Evolutionary conservation across 2,888 invertebrate species (phyloP).

Genomic region (Gymnosoma rotundatum): DNA sequence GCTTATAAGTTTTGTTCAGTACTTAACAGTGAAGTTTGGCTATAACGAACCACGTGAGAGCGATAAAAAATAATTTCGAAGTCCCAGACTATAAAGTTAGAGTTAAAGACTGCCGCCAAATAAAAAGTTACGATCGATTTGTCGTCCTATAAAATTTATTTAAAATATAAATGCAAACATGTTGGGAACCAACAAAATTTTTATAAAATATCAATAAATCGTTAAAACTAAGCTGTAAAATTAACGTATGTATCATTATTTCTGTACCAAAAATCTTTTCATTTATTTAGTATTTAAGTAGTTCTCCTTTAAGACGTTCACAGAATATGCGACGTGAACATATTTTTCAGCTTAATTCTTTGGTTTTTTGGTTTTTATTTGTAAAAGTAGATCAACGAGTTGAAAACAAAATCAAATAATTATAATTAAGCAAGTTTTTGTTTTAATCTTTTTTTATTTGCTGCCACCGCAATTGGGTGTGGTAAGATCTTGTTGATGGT

Average conservation of each 20-base stretch:
- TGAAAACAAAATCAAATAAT: conserved; percentile 51
- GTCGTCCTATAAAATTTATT: too few relatives aligned
- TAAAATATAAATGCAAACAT: too few relatives aligned
- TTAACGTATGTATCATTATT: conserved; percentile 23
- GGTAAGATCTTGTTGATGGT: conserved; percentile 52
- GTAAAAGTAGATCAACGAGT: conserved; percentile 67
- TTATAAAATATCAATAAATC: too few relatives aligned
- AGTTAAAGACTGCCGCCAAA: too few relatives aligned
- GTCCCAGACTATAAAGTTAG: too few relatives aligned
- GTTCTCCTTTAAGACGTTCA: conserved; percentile 61
- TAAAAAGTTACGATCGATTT: too few relatives aligned
- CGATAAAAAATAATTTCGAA: too few relatives aligned
- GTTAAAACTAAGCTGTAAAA: too few relatives aligned
- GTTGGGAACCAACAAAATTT: too few relatives aligned
- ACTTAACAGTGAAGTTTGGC: too few relatives aligned
- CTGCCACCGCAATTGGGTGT: conserved; percentile 52
- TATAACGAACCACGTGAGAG: too few relatives aligned
- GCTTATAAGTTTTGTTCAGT: conserved; percentile 1
- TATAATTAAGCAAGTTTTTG: conserved; percentile 59
- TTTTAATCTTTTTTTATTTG: conserved; percentile 11
- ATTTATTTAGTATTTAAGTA: conserved; percentile 44
- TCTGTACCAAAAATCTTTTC: conserved; percentile 11
- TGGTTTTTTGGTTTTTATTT: conserved; percentile 37
- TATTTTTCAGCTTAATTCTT: conserved; percentile 29
- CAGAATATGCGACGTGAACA: conserved; percentile 51